Base-by-base conservation (phyloP, 2,797 vertebrate species). In the Agapornis canus region DNA sequence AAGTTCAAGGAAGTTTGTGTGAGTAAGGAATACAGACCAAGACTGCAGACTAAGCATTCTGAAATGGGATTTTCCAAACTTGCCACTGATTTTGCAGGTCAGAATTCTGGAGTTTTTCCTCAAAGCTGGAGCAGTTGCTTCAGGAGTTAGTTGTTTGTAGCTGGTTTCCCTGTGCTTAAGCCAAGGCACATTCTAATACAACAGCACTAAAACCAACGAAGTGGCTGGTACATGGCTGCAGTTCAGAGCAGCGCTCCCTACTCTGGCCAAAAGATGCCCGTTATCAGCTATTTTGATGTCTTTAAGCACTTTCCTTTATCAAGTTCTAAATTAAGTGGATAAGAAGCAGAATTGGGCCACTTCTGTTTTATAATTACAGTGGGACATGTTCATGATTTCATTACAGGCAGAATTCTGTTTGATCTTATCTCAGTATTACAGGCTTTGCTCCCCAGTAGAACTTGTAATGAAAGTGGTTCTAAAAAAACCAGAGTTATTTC, bases 331-430 rank as follows among this genome's bases (percentile, higher is more conserved):
- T 65, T 73, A 92, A 91, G 61, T 66, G 61, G 49, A 11, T 92
- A 91, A 81, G 76, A 85, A 78, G n/a, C 49, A 89, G 61, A 97
- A 95, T 25, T 63, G 69, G 69, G 65, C 54, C 91, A 89, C 27
- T 66, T 87, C 59, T 87, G 65, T 69, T 94, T 88, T 40, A 72
- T 10, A 95, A 78, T 63, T 92, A 76, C 60, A 65, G 35, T 17
- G 26, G 57, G 77, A 91, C 54, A 72, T 43, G 66, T 54, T 87
- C 31, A 40, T 61, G 61, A 95, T 91, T 95, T 94, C 86, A 92
- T 92, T 92, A 89, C 10, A 83, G 83, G 80, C 37, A 80, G 71
- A 92, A 65, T 86, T 94, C 75, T 86, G 52, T 91, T 94, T 95
- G 84, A 96, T 93, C 76, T 85, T 93, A 93, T 86, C 92, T 91